Base-by-base conservation (phyloP, 2,797 vertebrate genomes). In the Champsocephalus gunnari region DNA sequence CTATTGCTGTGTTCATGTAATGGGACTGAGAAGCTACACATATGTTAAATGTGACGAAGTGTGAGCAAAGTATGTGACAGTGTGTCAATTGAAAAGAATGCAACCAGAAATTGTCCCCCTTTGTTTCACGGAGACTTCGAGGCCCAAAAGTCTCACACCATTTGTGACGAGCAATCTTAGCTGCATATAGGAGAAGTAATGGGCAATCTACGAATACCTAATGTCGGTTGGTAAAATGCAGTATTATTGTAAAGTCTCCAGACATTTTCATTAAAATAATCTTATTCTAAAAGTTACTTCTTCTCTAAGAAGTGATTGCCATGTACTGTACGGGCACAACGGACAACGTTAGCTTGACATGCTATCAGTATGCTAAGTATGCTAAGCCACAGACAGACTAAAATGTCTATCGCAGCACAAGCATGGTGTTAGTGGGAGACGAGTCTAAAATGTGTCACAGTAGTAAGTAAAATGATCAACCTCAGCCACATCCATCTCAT, bases 401-500 rank as follows among this genome's bases (percentile, higher is more conserved):
- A 14, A 49, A 61, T 24, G 72, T 70, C 83, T 83, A 86, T 66
- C 60, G 71, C 69, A 77, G 73, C 73, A 86, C 56, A 86, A 78
- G 83, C 82, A 84, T 45, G 65, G 34, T 74, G 78, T 89, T 84
- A 88, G 83, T 72, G 75, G 79, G 57, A 80, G 73, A 88, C 85
- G 59, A 72, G 61, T 73, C 57, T 60, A 59, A 85, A 75, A 75
- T 50, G 88, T 59, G 66, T 66, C 69, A 87, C 78, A 83, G 63
- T 50, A 87, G 82, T 89, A 90, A 92, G 88, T 79, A 92, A 92
- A 95, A 88, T 87, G 75, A 91, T 95, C 94, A 94, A 99, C 98
- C 98, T 99, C 98, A 93, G 97, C 95, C 95, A 96, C 97, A 96
- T 99, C 98, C 97, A 97, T 95, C 90, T 98, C 97, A 95, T 96